Percentiles rank a stretch among this genome's conserved stretches.
These are phyloP conservation scores for Netelia inedita DNA, from an alignment of 2,888 invertebrate genomes.

Conservation along the genomic window DNA sequence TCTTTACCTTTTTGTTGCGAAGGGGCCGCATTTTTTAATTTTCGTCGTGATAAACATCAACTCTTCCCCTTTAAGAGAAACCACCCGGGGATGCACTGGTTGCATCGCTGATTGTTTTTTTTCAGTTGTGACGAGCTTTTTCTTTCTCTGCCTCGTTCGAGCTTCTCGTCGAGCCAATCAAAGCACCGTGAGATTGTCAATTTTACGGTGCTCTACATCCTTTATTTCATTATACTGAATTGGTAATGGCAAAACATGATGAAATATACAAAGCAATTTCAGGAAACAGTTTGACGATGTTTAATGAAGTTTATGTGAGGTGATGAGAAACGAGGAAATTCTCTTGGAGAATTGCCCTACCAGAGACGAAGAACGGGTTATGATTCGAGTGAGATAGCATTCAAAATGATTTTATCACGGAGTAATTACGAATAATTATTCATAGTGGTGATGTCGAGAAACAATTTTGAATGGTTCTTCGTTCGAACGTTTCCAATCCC, in stretches of 20 bases:
- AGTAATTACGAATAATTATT: constrained; percentile 10
- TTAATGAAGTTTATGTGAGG: constrained; percentile 42
- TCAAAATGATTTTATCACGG: not conserved
- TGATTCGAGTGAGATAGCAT: not conserved
- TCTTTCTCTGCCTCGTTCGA: constrained; percentile 18
- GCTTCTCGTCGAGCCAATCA: constrained; percentile 41
- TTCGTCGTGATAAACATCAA: constrained; percentile 11
- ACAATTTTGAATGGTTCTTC: constrained; percentile 6
- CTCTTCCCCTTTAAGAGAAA: constrained; percentile 11
- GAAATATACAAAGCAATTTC: constrained; percentile 64
- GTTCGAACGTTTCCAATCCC: not conserved
- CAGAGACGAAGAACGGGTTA: not conserved
- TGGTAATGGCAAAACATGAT: constrained; percentile 64
- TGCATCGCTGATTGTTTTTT: constrained; percentile 38
- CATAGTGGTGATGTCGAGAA: not conserved
- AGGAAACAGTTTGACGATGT: constrained; percentile 34
- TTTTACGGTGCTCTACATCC: constrained; percentile 52
- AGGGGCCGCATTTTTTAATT: constrained; percentile 8
- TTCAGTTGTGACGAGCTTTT: constrained; percentile 27
- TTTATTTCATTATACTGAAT: constrained; percentile 62
- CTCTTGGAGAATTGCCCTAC: not conserved
- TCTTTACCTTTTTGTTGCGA: not conserved
- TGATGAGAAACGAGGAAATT: not conserved
- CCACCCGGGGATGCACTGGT: constrained; percentile 16
- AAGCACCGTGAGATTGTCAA: constrained; percentile 48